A percentile compares a stretch with the other conserved stretches of the same genome.
Evolutionary conservation across 2,113 vertebrate genomes (phyloP).

Genomic region (Forbesichthys agassizii): DNA sequence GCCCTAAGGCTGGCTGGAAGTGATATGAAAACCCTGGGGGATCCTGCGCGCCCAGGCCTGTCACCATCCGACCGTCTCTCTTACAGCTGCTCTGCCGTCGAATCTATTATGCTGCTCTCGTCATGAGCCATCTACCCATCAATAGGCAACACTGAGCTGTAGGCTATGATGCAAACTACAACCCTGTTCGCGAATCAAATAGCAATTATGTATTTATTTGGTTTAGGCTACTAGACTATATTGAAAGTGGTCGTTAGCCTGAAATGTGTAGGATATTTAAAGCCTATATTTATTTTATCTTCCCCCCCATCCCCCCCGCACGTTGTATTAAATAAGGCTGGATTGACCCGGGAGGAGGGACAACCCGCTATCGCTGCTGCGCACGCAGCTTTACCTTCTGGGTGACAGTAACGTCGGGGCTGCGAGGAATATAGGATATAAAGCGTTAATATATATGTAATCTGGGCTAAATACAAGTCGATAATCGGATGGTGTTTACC

Average conservation of each 20-base stretch:
- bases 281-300: too few relatives aligned
- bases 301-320: too few relatives aligned
- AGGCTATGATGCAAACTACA: too few relatives aligned
- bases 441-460: slow-evolving; percentile 50
- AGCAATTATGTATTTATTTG: too few relatives aligned
- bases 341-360: slow-evolving; percentile 3
- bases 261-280: too few relatives aligned
- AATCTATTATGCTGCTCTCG: slow-evolving; percentile 28
- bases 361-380: slow-evolving; percentile 46
- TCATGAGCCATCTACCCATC: slow-evolving; percentile 8
- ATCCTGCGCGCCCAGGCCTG: slow-evolving; percentile 43
- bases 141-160: not conserved
- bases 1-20: slow-evolving; percentile 79
- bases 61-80: slow-evolving; percentile 34
- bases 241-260: too few relatives aligned
- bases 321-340: too few relatives aligned
- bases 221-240: too few relatives aligned
- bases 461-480: not conserved
- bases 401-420: slow-evolving; percentile 51
- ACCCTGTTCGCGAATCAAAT: too few relatives aligned
- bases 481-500: not conserved
- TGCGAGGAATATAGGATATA: slow-evolving; percentile 54
- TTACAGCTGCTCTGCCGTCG: slow-evolving; percentile 46
- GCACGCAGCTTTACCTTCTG: slow-evolving; percentile 69
- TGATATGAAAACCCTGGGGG: slow-evolving; percentile 84